A percentile compares a stretch with the other conserved stretches of the same genome.
Evolutionary conservation across 2,888 invertebrate genomes (phyloP).

Genomic region (Stenodema calcarata): DNA sequence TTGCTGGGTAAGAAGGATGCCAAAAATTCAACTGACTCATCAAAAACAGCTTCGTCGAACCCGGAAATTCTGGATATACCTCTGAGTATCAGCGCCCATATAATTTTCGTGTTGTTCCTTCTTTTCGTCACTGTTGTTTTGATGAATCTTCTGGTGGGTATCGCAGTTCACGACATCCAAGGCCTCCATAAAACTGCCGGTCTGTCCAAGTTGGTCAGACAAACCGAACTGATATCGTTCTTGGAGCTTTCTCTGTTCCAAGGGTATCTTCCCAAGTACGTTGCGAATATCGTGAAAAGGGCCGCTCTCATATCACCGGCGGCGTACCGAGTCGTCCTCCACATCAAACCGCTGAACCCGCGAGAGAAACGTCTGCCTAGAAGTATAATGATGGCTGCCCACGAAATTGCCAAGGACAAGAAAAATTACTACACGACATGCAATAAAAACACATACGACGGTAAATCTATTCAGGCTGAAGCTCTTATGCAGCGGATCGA

Average conservation of each 20-base stretch:
- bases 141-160: constrained; percentile 85
- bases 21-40: constrained; percentile 5
- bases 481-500: constrained; percentile 48
- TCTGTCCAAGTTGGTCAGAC: constrained; percentile 80
- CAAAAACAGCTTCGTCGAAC: neutral
- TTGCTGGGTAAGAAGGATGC: constrained; percentile 70
- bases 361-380: constrained; percentile 80
- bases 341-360: constrained; percentile 83
- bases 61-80: constrained; percentile 63
- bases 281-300: constrained; percentile 74
- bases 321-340: constrained; percentile 80
- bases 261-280: constrained; percentile 77
- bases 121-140: constrained; percentile 84
- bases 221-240: constrained; percentile 86
- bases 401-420: constrained; percentile 75
- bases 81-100: constrained; percentile 80
- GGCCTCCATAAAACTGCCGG: constrained; percentile 85
- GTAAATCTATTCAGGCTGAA: constrained; percentile 24
- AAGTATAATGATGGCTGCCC: constrained; percentile 80
- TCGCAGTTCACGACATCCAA: constrained; percentile 87
- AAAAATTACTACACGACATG: constrained; percentile 56
- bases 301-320: constrained; percentile 82
- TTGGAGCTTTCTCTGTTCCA: constrained; percentile 83
- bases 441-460: constrained; percentile 49
- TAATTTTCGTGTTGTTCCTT: constrained; percentile 80